Conservation (phyloP, 2,888 invertebrate genomes). For the Drosophila pseudotalamancana region DNA sequence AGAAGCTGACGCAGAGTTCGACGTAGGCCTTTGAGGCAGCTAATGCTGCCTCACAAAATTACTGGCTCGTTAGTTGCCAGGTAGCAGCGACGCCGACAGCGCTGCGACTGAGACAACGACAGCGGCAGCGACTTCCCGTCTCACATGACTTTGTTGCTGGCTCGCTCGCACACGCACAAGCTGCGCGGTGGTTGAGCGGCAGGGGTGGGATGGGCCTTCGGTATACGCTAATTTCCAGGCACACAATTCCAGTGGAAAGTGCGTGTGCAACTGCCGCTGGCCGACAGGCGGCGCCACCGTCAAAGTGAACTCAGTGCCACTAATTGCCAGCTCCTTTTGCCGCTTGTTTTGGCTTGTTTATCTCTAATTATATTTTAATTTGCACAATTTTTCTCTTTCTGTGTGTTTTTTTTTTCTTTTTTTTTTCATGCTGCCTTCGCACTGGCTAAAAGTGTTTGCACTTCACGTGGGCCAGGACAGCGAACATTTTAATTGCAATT, state of each 20-base stretch:
- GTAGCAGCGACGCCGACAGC: slow-evolving; percentile 43
- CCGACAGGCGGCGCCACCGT: slow-evolving; percentile 69
- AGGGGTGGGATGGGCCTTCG: slow-evolving; percentile 28
- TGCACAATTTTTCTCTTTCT: slow-evolving; percentile 52
- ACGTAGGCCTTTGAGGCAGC: slow-evolving; percentile 47
- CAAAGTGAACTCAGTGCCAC: slow-evolving; percentile 16
- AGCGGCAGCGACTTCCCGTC: slow-evolving; percentile 22
- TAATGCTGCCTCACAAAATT: slow-evolving; percentile 74
- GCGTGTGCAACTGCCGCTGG: slow-evolving; percentile 60
- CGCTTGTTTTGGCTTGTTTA: slow-evolving; percentile 63
- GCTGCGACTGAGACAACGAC: slow-evolving; percentile 17
- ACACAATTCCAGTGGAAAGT: slow-evolving; percentile 72
- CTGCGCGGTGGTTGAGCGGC: slow-evolving; percentile 29
- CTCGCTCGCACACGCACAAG: slow-evolving; percentile 36
- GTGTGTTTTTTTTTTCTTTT: neutral
- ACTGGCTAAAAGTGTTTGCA: slow-evolving; percentile 69
- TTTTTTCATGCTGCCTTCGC: slow-evolving; percentile 21
- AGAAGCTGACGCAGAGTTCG: slow-evolving; percentile 41
- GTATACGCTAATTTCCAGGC: slow-evolving; percentile 62
- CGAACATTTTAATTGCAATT: slow-evolving; percentile 78
- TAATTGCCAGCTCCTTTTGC: slow-evolving; percentile 52
- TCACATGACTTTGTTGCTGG: neutral
- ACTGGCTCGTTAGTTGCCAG: slow-evolving; percentile 77
- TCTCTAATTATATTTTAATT: slow-evolving; percentile 81
- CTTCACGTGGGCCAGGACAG: slow-evolving; percentile 60